Conservation (phyloP, 1,140 invertebrate genomes). For the Temnothorax longispinosus region DNA sequence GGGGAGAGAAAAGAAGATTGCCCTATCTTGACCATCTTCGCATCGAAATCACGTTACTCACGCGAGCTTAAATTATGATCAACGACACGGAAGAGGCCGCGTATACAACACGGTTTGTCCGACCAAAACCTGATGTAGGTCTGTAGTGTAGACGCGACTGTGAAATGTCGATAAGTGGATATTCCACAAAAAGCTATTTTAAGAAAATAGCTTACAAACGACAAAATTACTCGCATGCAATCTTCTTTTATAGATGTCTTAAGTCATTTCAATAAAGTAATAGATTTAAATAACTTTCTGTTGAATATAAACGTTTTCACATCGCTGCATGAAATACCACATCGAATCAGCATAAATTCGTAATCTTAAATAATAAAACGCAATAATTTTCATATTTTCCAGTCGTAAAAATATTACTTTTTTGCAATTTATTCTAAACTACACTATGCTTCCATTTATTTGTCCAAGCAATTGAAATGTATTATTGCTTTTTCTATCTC, state of each 20-base stretch:
- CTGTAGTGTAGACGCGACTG: neutral
- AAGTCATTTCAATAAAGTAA: neutral
- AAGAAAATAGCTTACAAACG: neutral
- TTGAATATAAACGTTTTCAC: neutral
- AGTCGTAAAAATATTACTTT: neutral
- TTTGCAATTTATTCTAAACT: neutral
- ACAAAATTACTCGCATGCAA: neutral
- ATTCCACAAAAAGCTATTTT: neutral
- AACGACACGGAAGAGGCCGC: constrained; percentile 37
- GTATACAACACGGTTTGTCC: neutral
- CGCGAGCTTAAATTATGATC: constrained; percentile 43
- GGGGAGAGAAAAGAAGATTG: constrained; percentile 34
- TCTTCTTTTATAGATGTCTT: neutral
- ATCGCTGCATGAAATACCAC: neutral
- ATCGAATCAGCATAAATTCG: neutral
- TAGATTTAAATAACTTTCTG: constrained; percentile 3
- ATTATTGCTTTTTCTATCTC: neutral
- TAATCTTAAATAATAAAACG: neutral
- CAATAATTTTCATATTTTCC: neutral
- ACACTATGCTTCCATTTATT: neutral
- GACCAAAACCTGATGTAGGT: neutral
- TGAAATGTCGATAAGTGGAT: constrained; percentile 3
- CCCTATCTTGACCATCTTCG: constrained; percentile 31
- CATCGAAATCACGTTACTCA: constrained; percentile 42
- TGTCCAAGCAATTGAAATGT: neutral